These are phyloP conservation scores for Chrysopa pallens DNA, from an alignment of 1,140 invertebrate genomes.

Conservation along the genomic window DNA sequence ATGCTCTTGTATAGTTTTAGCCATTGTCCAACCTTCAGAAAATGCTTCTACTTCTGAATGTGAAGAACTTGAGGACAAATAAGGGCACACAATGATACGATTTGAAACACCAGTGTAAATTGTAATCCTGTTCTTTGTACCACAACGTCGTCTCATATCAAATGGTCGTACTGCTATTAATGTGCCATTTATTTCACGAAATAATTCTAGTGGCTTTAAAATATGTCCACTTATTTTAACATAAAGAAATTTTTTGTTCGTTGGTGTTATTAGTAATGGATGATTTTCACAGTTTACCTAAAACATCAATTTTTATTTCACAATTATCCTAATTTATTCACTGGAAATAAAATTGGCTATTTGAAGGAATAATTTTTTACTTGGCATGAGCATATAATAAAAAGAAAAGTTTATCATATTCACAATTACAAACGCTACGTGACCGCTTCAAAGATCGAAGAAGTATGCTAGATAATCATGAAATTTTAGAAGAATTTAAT, in stretches of 20 bases:
- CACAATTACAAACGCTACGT: no score
- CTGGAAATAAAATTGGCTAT: no score
- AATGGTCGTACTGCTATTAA: constrained; percentile 15
- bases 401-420: no score
- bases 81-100: constrained; percentile 52
- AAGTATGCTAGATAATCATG: no score
- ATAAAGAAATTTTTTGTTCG: constrained; percentile 43
- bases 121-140: constrained; percentile 48
- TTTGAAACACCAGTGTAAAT: constrained; percentile 45
- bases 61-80: constrained; percentile 30
- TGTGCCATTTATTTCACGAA: constrained; percentile 26
- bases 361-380: no score
- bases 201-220: constrained; percentile 30
- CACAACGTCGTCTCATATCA: constrained; percentile 33
- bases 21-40: constrained; percentile 59
- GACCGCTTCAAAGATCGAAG: no score
- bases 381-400: no score
- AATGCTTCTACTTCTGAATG: constrained; percentile 57
- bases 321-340: no score
- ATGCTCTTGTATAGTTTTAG: constrained; percentile 18
- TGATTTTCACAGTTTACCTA: constrained; percentile 57
- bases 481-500: no score
- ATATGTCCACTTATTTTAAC: constrained; percentile 44
- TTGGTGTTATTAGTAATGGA: constrained; percentile 64
- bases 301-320: constrained; percentile 13